Evolutionary conservation across 1,140 invertebrate species (phyloP), one percentile per base, ranked within the genome.

Genomic region (Aphidius gifuensis): DNA sequence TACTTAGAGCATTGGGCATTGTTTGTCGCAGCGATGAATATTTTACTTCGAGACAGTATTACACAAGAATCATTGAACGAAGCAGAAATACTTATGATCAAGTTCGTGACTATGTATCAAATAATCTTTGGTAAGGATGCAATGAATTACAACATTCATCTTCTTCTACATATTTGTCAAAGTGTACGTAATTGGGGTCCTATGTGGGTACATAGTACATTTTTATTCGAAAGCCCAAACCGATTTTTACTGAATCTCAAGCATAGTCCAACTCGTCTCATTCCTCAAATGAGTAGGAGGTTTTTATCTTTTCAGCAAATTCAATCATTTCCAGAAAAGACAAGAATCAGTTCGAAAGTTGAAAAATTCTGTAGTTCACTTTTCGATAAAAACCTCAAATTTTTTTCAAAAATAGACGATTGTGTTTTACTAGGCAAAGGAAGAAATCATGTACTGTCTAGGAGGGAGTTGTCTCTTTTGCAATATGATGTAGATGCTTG

Each of bases 121-220:
- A 5, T 48, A 8, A 51, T 43, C 16, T 63, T 58, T 45, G 61
- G 61, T 32, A 58, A 51, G 32, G 3, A 45, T 9, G 43, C 46
- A 5, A 63, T 63, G 61, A 63, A 53, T 4, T 63, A 51, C 32
- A 63, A 63, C 38, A 46, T 63, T 5, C 61, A 63, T 39, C 32
- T 63, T 11, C 32, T 58, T 11, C n/a, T 58, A 9, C 61, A 63
- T 49, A 16, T 58, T 1, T 8, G 46, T 6, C 11, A 39, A 6
- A 51, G 61, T 51, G 61, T 63, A 45, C 16, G 21, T 44, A 51
- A 63, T 45, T 63, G 40, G 9, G 55, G 61, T 3, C 56, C 55
- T 23, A n/a, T 63, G 11, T 58, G 54, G 46, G 32, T 32, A 5
- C 61, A 63, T 53, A 63, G 48, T 40, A 39, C 61, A 11, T 63